Base-by-base conservation (phyloP, 2,797 vertebrate genomes). In the Tragopan temminckii region DNA sequence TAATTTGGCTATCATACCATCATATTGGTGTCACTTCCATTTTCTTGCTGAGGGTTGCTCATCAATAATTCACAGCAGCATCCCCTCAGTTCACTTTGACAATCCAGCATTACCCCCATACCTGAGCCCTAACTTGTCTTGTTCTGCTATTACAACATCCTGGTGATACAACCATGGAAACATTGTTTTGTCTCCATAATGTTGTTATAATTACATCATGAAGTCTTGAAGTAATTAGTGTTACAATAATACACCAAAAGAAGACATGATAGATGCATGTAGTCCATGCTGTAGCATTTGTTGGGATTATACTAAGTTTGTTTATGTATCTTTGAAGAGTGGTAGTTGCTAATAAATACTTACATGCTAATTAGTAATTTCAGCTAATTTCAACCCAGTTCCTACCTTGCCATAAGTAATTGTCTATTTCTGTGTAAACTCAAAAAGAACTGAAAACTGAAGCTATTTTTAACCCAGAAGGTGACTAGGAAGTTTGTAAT, bases 201-300 rank as follows among this genome's bases (percentile, higher is more conserved):
- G 9, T 36, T 80, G 52, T 74, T 83, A 23, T 74, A 79, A 74
- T 95, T 95, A 57, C 89, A 89, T 94, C 74, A 89, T 70, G 42
- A 45, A 58, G 40, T 88, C 89, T 91, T 92, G 59, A 93, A 92
- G 55, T 76, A 85, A 84, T 96, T 88, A 93, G 59, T 57, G 67
- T 81, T 79, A 64, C n/a, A 83, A 58, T 61, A 77, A 45, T 70
- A 76, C 87, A 61, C 45, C 45, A 62, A 61, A 82, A 74, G 31
- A 70, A 5, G 35, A 19, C 43, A 35, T 40, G 35, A 45, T 75
- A 19, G 36, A 23, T 74, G 40, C 46, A 11, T 27, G 52, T 64
- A 58, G 40, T n/a, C 43, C 45, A 35, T 72, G 69, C 63, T 79
- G 50, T 24, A 78, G 40, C 7, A 1, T 83, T 90, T 29, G 27